Conservation (phyloP, 2,888 invertebrate species). For the Ochropacha duplaris region DNA sequence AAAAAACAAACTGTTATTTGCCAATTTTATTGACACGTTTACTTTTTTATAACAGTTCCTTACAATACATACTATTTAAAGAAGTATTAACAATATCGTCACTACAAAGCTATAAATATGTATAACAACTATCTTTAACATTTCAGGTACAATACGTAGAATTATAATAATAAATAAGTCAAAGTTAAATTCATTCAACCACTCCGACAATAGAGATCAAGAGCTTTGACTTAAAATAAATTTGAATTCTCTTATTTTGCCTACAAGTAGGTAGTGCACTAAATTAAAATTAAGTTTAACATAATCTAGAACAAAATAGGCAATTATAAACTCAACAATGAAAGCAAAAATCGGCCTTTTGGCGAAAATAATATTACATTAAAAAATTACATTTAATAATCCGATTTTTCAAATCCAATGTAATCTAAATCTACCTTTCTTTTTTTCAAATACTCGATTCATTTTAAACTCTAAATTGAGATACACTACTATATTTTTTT, state of each 20-base stretch:
- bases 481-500: too few relatives aligned
- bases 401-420: too few relatives aligned
- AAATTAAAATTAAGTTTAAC: neutral
- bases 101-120: neutral
- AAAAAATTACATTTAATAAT: too few relatives aligned
- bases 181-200: neutral
- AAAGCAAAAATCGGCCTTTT: neutral
- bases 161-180: neutral
- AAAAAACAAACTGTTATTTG: neutral
- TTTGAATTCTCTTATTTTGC: neutral
- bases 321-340: neutral
- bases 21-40: neutral
- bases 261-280: neutral
- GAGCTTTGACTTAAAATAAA: neutral
- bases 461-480: too few relatives aligned
- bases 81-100: neutral
- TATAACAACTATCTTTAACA: neutral
- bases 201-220: neutral
- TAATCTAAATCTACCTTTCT: too few relatives aligned
- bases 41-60: neutral
- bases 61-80: neutral
- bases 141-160: neutral
- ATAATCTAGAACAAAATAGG: slow-evolving; percentile 1
- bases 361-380: too few relatives aligned
- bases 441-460: too few relatives aligned